Base-by-base conservation (phyloP, 2,797 vertebrate genomes). In the Tenualosa ilisha region DNA sequence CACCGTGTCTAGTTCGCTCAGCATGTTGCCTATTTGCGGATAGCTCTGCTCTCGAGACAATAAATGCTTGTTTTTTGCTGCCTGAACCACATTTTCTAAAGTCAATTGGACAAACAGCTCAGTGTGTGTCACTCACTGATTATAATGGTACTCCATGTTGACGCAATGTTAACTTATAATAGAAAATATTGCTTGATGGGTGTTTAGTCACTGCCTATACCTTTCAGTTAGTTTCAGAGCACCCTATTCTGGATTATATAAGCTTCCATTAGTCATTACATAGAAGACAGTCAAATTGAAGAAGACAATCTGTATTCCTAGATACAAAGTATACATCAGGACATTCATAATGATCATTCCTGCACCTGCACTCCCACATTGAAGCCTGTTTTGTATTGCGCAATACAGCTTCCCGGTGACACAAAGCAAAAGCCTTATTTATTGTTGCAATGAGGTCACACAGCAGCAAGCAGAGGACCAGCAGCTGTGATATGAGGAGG, bases 361-460 rank as follows among this genome's bases (percentile, higher is more conserved):
- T 20, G 37, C 26, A 75, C 26, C 31, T 31, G 31, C 37, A 20
- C 26, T 20, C 3, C 13, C 13, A 5, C 37, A 12, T 40, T 40
- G 37, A 13, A 31, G 65, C 65, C 65, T 68, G 26, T 31, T 37
- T 15, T 37, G 24, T 40, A 43, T 75, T 75, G 68, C 31, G 3
- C 13, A 75, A 43, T 12, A 51, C 3, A 51, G 50, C 13, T 37
- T 40, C 13, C 12, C 15, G 37, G 68, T 2, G 15, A 75, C 26
- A 15, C 68, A 50, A 50, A 46, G 43, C 43, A 46, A 75, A 75
- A 75, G 53, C 31, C 13, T 75, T 75, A 75, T 75, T 75, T 75
- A 75, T 75, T 75, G 68, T 75, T 75, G 12, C 31, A 4, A 75
- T 31, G 31, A 75, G 31, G 68, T 40, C 37, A 37, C 15, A 75